Conservation (phyloP, 2,113 vertebrate genomes). For the Opisthocomus hoazin region DNA sequence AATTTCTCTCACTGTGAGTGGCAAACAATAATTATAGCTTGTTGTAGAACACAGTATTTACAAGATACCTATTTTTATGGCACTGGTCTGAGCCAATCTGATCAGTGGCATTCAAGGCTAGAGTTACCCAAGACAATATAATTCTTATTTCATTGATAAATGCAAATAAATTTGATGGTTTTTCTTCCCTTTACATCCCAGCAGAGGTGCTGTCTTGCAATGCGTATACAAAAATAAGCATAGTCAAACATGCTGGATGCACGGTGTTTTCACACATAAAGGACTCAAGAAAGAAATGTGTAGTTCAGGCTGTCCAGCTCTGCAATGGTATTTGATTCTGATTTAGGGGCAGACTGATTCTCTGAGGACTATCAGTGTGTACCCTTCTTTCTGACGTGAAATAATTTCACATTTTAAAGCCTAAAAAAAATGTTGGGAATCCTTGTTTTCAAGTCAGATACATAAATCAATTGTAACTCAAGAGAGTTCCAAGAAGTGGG, state of each 20-base stretch:
- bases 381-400: not conserved
- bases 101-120: not conserved
- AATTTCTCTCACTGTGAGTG: not conserved
- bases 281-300: fast-evolving
- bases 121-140: not conserved
- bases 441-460: not conserved
- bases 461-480: not conserved
- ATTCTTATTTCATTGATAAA: not conserved
- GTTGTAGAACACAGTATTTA: not conserved
- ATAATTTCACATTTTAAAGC: not conserved
- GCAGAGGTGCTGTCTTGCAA: not conserved
- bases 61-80: not conserved
- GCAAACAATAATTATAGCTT: not conserved
- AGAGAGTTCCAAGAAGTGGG: not conserved
- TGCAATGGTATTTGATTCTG: not conserved
- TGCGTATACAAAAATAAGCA: fast-evolving
- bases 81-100: fast-evolving
- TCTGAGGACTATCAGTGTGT: not conserved
- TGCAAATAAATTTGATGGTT: not conserved
- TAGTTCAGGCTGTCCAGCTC: not conserved
- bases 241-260: fast-evolving
- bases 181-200: not conserved
- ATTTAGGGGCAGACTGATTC: not conserved
- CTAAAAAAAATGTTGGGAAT: not conserved
- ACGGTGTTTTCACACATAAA: not conserved